Evolutionary conservation across 2,113 vertebrate species (phyloP).

Genomic region (Hemicordylus capensis): DNA sequence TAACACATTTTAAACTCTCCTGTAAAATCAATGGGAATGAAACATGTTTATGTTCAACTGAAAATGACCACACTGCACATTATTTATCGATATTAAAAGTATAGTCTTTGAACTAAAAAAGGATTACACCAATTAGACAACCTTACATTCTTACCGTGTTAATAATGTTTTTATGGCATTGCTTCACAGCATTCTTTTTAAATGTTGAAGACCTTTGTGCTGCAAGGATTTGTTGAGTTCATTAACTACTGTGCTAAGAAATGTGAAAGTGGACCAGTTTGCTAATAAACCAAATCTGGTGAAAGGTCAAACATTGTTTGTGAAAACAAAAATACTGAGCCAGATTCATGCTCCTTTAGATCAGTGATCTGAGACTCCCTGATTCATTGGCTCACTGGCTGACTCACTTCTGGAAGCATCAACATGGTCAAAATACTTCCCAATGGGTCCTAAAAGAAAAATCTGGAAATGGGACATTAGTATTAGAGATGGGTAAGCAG

Average conservation of each 20-base stretch:
- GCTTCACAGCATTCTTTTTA: neutral
- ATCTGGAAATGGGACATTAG: neutral
- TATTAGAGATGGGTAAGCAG: neutral
- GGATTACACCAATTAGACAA: neutral
- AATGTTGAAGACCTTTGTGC: neutral
- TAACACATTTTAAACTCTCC: neutral
- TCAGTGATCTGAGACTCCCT: neutral
- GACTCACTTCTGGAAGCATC: neutral
- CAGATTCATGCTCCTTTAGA: slow-evolving; percentile 9
- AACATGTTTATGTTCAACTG: neutral
- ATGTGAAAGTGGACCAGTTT: neutral
- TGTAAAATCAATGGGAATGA: neutral
- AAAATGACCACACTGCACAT: neutral
- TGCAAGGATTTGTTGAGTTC: neutral
- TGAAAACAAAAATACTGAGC: neutral
- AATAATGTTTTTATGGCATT: slow-evolving; percentile 33
- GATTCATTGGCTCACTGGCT: neutral
- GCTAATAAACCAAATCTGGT: neutral
- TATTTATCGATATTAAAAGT: too few species aligned
- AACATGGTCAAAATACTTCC: neutral
- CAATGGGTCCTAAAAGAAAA: neutral
- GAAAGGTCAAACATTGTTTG: neutral
- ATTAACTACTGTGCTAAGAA: neutral
- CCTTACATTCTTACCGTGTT: neutral
- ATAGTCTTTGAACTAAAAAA: too few species aligned